Evolutionary conservation across 35 echinoderm and acorn worm genomes (phyloP).

Genomic region (Strongylocentrotus purpuratus): DNA sequence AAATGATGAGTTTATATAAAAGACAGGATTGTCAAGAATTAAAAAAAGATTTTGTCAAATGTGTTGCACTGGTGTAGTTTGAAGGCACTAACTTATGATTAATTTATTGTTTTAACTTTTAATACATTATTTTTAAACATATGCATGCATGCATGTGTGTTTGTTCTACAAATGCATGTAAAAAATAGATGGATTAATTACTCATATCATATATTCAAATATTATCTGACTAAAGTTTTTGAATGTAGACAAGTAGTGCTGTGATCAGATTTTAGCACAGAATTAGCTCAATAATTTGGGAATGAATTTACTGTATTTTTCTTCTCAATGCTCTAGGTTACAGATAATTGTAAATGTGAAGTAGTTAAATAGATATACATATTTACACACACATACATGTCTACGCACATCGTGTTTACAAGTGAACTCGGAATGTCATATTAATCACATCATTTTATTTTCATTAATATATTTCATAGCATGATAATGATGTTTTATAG

Average conservation of each 20-base stretch:
- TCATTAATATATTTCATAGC: too few species aligned
- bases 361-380: too few species aligned
- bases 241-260: background rate
- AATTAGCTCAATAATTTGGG: too few species aligned
- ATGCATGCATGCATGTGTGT: background rate
- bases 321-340: too few species aligned
- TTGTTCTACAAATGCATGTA: background rate
- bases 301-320: too few species aligned
- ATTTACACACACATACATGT: too few species aligned
- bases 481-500: too few species aligned
- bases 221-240: background rate
- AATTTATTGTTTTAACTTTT: background rate
- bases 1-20: background rate
- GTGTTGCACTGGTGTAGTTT: background rate
- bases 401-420: too few species aligned
- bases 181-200: background rate
- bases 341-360: too few species aligned
- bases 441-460: too few species aligned
- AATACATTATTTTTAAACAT: background rate
- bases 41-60: background rate
- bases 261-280: too few species aligned
- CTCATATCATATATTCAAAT: background rate
- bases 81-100: background rate
- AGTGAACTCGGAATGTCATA: too few species aligned
- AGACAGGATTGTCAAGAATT: background rate